A percentile compares a stretch with the other conserved stretches of the same genome.
These are phyloP conservation scores for Scalopus aquaticus DNA, from an alignment of 2,113 vertebrate species.

Conservation along the genomic window DNA sequence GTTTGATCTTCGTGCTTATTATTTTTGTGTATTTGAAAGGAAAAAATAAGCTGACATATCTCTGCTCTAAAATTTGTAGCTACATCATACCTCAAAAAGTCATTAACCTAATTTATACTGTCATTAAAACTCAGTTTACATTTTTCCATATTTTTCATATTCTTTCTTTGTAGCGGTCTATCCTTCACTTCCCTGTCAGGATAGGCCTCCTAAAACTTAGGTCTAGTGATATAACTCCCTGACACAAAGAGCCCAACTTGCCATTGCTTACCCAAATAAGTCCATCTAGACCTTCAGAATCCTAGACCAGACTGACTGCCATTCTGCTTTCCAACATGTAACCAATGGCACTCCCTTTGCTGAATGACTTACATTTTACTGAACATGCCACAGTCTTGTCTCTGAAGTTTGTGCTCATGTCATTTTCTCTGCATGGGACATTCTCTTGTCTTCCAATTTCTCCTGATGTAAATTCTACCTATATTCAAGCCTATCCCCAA, in stretches of 20 bases:
- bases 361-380: not conserved
- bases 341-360: not conserved
- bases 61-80: not conserved
- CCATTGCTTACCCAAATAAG: not conserved
- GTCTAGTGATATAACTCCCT: not conserved
- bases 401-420: not conserved
- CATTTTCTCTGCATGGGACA: not conserved
- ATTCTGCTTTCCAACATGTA: not conserved
- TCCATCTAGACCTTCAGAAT: not conserved
- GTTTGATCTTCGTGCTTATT: not conserved
- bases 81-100: not conserved
- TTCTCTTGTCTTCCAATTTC: not conserved
- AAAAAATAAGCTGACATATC: not conserved
- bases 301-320: not conserved
- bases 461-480: not conserved
- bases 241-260: not conserved
- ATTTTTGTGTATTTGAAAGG: slow-evolving; percentile 2
- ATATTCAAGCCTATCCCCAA: not conserved
- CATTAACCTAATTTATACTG: not conserved
- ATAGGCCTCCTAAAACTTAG: not conserved
- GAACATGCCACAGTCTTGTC: not conserved
- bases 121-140: not conserved
- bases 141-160: not conserved
- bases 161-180: not conserved
- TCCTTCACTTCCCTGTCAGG: not conserved